Conservation (phyloP, 2,888 invertebrate species). For the Adineta ricciae region DNA sequence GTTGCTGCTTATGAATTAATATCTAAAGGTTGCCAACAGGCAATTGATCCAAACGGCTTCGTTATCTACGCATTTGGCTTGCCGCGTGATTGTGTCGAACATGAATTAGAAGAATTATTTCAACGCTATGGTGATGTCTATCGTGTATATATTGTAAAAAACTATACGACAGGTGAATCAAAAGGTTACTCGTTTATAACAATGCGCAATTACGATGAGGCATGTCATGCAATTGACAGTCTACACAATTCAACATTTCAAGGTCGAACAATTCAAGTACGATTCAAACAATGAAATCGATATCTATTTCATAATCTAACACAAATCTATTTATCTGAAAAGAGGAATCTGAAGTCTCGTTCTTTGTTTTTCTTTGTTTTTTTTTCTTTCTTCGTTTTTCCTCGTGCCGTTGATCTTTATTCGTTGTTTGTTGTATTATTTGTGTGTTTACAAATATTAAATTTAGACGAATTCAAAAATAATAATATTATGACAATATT, state of each 20-base stretch:
- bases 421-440: not conserved
- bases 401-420: not conserved
- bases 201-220: conserved; percentile 14
- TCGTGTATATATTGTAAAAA: conserved; percentile 13
- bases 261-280: conserved; percentile 21
- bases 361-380: not conserved
- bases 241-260: not conserved
- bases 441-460: not conserved
- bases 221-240: not conserved
- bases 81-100: conserved; percentile 20
- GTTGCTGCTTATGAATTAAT: not conserved
- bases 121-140: not conserved
- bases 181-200: conserved; percentile 20
- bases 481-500: not conserved
- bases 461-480: not conserved
- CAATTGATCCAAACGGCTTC: conserved; percentile 14
- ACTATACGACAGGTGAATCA: conserved; percentile 18
- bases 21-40: conserved; percentile 11
- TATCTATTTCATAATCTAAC: not conserved
- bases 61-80: conserved; percentile 23
- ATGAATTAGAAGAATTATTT: conserved; percentile 16
- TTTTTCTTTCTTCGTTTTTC: not conserved
- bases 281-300: conserved; percentile 6
- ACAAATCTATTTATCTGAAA: not conserved
- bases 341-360: no score